A percentile compares a stretch with the other conserved stretches of the same genome.
These are phyloP conservation scores for Pogonocherus hispidulus DNA, from an alignment of 2,888 invertebrate genomes.

Conservation along the genomic window DNA sequence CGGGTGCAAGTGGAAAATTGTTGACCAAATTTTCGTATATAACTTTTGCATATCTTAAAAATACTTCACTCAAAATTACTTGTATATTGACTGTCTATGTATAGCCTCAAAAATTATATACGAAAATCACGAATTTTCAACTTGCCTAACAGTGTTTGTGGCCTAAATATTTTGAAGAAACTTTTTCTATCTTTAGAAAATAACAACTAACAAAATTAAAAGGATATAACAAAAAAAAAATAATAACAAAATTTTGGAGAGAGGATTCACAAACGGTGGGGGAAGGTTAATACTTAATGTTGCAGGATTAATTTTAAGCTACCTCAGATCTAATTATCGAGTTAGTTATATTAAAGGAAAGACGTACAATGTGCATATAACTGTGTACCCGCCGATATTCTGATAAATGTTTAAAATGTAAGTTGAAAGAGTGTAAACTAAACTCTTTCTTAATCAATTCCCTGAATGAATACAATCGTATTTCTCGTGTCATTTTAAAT, in stretches of 20 bases:
- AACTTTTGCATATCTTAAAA: background rate
- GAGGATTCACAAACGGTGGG: conserved; percentile 25
- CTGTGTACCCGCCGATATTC: too few species aligned
- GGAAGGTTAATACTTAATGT: conserved; percentile 27
- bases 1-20: background rate
- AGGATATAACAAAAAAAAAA: conserved; percentile 47
- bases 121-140: conserved; percentile 2
- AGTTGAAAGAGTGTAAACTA: too few species aligned
- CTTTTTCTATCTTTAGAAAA: conserved; percentile 41
- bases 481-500: too few species aligned
- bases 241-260: conserved; percentile 49
- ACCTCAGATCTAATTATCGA: conserved; percentile 25
- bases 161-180: conserved; percentile 38
- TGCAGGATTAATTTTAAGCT: conserved; percentile 17
- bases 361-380: background rate
- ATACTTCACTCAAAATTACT: background rate
- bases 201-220: conserved; percentile 53
- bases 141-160: conserved; percentile 26
- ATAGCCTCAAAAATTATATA: background rate
- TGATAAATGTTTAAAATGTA: too few species aligned
- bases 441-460: too few species aligned
- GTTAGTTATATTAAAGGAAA: conserved; percentile 10
- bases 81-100: background rate
- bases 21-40: background rate
- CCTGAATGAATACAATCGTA: too few species aligned